phyloP scores from a whole-genome alignment of 2,888 invertebrate genomes.

The Ceramica pisi region DNA sequence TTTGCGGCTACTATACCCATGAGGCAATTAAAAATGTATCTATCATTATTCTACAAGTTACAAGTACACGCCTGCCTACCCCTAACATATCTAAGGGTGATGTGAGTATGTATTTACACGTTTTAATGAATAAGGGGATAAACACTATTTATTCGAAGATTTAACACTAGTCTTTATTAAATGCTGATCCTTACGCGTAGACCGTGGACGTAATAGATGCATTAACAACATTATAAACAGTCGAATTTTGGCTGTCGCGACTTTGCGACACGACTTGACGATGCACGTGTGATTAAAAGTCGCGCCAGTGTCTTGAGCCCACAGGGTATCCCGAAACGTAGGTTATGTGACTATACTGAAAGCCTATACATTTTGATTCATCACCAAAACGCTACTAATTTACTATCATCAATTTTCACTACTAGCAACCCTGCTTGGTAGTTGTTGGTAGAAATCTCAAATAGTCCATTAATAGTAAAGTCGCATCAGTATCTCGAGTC shows the following conservation, averaged over 20 bases:
- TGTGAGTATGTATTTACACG: conserved; percentile 34
- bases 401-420: conserved; percentile 17
- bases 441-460: conserved; percentile 57
- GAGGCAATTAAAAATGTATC: not conserved
- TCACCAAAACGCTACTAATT: conserved; percentile 26
- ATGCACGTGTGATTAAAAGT: not conserved
- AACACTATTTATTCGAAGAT: conserved; percentile 36
- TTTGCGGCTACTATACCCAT: not conserved
- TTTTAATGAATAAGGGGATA: conserved; percentile 34
- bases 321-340: not conserved
- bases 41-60: not conserved
- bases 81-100: conserved; percentile 6
- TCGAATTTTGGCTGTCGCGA: conserved; percentile 5
- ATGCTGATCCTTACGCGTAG: conserved; percentile 43
- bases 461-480: conserved; percentile 33
- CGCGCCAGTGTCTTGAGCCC: conserved; percentile 1
- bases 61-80: conserved; percentile 25
- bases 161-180: conserved; percentile 39
- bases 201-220: conserved; percentile 32
- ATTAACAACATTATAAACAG: conserved; percentile 8
- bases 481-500: no score
- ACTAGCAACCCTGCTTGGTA: conserved; percentile 57
- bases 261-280: conserved; percentile 2
- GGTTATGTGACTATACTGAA: conserved; percentile 14
- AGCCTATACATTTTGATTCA: conserved; percentile 32